Conservation (phyloP, 2,797 vertebrate species). For the Ptychadena robeensis region DNA sequence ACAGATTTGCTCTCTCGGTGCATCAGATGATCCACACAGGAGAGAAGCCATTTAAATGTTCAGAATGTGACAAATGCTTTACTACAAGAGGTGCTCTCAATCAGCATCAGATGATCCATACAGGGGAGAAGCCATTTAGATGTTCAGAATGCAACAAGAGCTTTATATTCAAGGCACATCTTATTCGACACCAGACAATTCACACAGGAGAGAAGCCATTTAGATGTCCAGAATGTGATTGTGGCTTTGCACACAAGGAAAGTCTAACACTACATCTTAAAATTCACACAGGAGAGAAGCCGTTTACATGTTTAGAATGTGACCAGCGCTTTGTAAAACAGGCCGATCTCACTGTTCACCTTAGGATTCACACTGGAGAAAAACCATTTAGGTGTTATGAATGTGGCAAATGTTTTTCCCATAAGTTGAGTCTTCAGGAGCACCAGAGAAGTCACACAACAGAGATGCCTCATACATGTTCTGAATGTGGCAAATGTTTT, state of each 20-base stretch:
- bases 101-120: no score
- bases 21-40: no score
- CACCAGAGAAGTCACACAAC: not conserved
- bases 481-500: constrained; percentile 4
- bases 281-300: not conserved
- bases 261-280: not conserved
- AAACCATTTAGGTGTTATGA: constrained; percentile 12
- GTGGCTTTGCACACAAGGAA: not conserved
- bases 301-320: not conserved
- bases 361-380: constrained; percentile 55
- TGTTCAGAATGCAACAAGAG: not conserved
- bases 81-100: no score
- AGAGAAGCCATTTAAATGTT: no score
- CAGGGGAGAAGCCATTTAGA: not conserved
- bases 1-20: no score
- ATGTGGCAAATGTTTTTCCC: not conserved
- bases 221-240: not conserved
- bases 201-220: not conserved
- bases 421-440: not conserved
- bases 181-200: not conserved
- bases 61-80: no score
- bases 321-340: no score
- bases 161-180: not conserved
- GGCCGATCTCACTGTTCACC: constrained; percentile 63
- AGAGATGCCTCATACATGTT: not conserved